These are phyloP conservation scores for Malaclemys terrapin DNA, from an alignment of 2,113 vertebrate species.

Conservation along the genomic window DNA sequence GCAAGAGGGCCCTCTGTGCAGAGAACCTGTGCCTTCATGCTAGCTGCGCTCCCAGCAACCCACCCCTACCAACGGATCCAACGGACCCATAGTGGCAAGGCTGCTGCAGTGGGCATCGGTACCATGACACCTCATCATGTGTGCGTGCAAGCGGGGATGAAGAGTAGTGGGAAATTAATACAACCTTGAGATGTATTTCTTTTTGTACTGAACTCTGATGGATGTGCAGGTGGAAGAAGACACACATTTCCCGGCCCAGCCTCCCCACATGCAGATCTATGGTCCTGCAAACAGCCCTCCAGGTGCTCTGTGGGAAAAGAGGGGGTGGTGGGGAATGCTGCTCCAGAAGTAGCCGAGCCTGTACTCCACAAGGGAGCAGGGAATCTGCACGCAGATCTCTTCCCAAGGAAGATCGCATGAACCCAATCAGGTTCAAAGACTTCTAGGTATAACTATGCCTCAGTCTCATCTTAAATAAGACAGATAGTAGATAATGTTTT, in stretches of 20 bases:
- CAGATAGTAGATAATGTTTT: too few relatives aligned
- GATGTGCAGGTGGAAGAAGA: not conserved
- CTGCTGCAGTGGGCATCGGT: not conserved
- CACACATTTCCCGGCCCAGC: not conserved
- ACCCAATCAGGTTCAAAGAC: not conserved
- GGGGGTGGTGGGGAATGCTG: not conserved
- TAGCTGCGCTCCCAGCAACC: not conserved
- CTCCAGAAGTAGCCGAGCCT: not conserved
- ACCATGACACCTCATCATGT: rapidly evolving
- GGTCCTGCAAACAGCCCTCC: not conserved
- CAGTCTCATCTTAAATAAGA: too few relatives aligned
- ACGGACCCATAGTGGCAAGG: not conserved
- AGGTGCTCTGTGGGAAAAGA: not conserved
- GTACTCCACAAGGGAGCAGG: not conserved
- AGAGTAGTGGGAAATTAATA: rapidly evolving
- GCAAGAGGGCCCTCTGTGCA: not conserved
- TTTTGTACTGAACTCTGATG: not conserved
- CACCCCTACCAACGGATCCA: not conserved
- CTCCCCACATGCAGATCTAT: not conserved
- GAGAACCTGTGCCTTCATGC: not conserved
- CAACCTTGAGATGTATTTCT: rapidly evolving
- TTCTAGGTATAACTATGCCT: not conserved
- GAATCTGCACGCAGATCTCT: not conserved
- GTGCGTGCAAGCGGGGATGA: not conserved
- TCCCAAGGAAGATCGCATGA: not conserved